Base-by-base conservation (phyloP, 2,113 vertebrate genomes). In the Parotia lawesii region DNA sequence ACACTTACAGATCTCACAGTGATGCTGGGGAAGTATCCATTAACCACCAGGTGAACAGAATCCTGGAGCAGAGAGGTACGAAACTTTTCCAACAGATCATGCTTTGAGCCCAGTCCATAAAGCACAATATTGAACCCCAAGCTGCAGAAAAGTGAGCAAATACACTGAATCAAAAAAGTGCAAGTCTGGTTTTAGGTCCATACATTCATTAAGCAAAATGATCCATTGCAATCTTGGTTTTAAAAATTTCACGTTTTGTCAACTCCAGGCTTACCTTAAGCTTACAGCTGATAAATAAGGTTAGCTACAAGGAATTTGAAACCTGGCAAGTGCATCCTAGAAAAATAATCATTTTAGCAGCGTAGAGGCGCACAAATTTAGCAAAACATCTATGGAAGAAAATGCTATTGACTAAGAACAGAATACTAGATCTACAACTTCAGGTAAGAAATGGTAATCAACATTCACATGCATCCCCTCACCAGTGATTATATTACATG, bases 11-110 rank as follows among this genome's bases (percentile, higher is more conserved):
- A 98, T 98, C 98, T 99, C 54, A 99, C 98, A 66, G 98, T 99
- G 79, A 99, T 99, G 90, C 98, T 98, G 66, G 99, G 99, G 93
- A 99, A 99, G 94, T 99, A 99, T 77, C 99, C 99, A 37, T 99
- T 99, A 96, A 99, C 96, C 94, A 99, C 99, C 76, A 99, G 89
- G 77, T 99, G 99, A 87, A 99, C 66, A 66, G 97, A 98, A 93
- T 98, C 95, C 44, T 97, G 97, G 86, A 99, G 97, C 96, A 98
- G 69, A 74, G 97, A 97, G 19, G 91, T 94, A 67, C 99, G 98
- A 97, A 99, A 99, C 35, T 98, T 98, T 97, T 99, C 99, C 79
- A 99, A 97, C 77, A 99, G 96, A 85, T 98, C 96, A 96, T 97
- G 99, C 96, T 99, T 99, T 73, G 99, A 99, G 90, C 99, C 99